Conservation (phyloP, 2,888 invertebrate species). For the Leptinotarsa tumamoca region DNA sequence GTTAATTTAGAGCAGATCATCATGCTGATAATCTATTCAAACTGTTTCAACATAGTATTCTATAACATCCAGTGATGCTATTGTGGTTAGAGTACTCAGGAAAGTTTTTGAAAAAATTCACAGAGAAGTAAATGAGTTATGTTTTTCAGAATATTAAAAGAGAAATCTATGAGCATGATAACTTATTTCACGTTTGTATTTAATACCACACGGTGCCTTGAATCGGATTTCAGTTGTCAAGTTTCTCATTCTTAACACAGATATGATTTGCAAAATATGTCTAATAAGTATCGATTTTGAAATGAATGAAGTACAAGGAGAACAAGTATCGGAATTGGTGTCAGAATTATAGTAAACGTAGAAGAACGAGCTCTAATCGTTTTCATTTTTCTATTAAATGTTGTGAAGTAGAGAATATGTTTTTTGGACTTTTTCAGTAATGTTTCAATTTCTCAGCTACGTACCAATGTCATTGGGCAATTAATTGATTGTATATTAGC, state of each 20-base stretch:
- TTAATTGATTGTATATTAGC: not conserved
- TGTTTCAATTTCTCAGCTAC: not conserved
- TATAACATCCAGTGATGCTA: too few relatives aligned
- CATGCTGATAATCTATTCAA: too few relatives aligned
- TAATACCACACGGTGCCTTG: too few relatives aligned
- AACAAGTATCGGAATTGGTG: constrained; percentile 7
- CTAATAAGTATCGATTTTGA: constrained; percentile 3
- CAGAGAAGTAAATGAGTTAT: too few relatives aligned
- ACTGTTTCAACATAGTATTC: too few relatives aligned
- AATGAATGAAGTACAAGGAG: constrained; percentile 8
- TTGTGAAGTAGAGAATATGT: not conserved
- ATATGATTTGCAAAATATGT: not conserved
- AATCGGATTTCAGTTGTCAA: not conserved
- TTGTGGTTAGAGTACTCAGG: too few relatives aligned
- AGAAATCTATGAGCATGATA: too few relatives aligned
- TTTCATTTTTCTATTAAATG: not conserved
- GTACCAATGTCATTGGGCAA: not conserved
- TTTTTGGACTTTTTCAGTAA: not conserved
- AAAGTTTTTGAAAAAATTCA: too few relatives aligned
- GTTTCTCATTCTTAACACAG: not conserved
- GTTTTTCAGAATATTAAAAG: too few relatives aligned
- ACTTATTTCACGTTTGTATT: too few relatives aligned
- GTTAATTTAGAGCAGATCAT: too few relatives aligned
- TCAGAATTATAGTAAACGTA: constrained; percentile 5
- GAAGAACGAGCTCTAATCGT: not conserved